Percentiles rank a stretch among this genome's conserved stretches.
phyloP scores from a whole-genome alignment of 1,140 invertebrate species.

The Thaumatotibia leucotreta region DNA sequence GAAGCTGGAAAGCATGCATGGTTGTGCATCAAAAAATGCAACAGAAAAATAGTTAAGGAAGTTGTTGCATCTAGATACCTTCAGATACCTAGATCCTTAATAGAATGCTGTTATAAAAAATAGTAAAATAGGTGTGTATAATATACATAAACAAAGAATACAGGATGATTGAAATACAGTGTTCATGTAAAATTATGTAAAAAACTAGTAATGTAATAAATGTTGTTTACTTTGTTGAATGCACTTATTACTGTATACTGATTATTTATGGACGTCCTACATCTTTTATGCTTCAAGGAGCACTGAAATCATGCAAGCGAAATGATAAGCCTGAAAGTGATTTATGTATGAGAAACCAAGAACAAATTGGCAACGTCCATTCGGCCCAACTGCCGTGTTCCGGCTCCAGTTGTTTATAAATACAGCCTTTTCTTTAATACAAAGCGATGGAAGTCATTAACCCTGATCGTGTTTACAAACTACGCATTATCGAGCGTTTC shows the following conservation, averaged over 20 bases:
- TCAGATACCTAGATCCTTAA: too few species aligned
- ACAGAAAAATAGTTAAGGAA: too few species aligned
- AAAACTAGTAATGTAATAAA: not conserved
- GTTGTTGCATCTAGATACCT: too few species aligned
- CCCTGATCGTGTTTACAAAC: constrained; percentile 37
- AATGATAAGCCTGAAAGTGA: constrained; percentile 10
- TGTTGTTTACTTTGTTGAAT: not conserved
- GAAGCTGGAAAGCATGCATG: too few species aligned
- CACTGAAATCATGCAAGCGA: constrained; percentile 1
- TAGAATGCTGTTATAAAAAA: too few species aligned
- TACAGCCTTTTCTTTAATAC: constrained; percentile 24
- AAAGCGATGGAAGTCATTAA: constrained; percentile 39
- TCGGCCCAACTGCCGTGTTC: not conserved
- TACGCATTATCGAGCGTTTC: constrained; percentile 24
- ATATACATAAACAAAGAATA: too few species aligned
- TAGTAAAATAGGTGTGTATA: too few species aligned
- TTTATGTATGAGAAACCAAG: not conserved
- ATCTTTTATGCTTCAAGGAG: not conserved
- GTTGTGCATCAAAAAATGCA: too few species aligned
- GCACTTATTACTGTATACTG: not conserved
- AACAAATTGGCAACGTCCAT: constrained; percentile 1
- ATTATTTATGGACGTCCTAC: not conserved
- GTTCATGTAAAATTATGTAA: not conserved
- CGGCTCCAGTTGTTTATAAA: constrained; percentile 29
- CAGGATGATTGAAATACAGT: too few species aligned